These are phyloP conservation scores for Drosophila rellima DNA, from an alignment of 2,888 invertebrate genomes.

Conservation along the genomic window DNA sequence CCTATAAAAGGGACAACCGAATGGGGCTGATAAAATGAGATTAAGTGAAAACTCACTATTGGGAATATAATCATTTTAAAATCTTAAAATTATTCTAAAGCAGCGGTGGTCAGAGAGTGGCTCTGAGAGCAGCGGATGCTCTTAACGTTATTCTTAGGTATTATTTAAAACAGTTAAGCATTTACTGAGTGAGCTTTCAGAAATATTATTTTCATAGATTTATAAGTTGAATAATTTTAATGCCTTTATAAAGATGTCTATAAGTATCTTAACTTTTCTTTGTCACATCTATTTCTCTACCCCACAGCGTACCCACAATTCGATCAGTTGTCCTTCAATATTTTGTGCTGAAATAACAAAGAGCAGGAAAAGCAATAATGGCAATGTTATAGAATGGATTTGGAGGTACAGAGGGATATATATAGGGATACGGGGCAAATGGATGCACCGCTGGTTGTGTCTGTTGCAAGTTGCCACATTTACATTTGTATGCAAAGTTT, in stretches of 20 bases:
- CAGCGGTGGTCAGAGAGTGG: too few species aligned
- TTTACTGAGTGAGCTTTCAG: too few species aligned
- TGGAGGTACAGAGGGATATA: background rate
- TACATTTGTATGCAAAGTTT: slow-evolving; percentile 63
- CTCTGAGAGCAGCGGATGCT: too few species aligned
- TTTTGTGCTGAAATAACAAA: background rate
- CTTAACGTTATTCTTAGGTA: too few species aligned
- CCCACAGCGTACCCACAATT: slow-evolving; percentile 3
- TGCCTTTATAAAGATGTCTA: background rate
- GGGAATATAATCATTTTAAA: background rate
- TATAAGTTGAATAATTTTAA: too few species aligned
- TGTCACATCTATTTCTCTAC: too few species aligned
- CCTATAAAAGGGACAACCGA: slow-evolving; percentile 4
- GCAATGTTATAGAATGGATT: slow-evolving; percentile 38
- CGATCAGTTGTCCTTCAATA: background rate
- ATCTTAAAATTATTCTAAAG: too few species aligned
- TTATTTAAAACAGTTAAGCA: too few species aligned
- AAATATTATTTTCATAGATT: too few species aligned
- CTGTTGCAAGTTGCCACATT: slow-evolving; percentile 63
- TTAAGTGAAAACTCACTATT: background rate
- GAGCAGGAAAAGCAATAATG: slow-evolving; percentile 32
- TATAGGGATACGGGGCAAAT: slow-evolving; percentile 3
- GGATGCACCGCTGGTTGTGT: slow-evolving; percentile 23
- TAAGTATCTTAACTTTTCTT: too few species aligned
- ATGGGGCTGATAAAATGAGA: background rate